These are phyloP conservation scores for Drosophila kuntzei DNA, from an alignment of 2,888 invertebrate species.

Conservation along the genomic window DNA sequence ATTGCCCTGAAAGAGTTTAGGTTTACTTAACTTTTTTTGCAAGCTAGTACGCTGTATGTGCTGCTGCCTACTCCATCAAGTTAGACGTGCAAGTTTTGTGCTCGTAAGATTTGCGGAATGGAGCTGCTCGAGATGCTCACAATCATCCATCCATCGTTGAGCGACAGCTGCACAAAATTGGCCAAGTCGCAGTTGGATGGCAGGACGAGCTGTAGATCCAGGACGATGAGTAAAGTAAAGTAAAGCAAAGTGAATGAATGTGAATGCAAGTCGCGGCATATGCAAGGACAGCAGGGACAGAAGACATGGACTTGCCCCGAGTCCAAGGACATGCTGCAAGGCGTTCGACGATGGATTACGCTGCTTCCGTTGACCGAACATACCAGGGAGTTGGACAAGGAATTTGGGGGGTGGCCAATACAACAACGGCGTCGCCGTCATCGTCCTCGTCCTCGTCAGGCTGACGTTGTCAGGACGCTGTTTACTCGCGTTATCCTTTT, in stretches of 20 bases:
- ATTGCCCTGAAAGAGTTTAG: not conserved
- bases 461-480: slow-evolving; percentile 60
- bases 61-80: slow-evolving; percentile 55
- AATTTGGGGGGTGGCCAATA: slow-evolving; percentile 21
- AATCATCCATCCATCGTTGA: slow-evolving; percentile 57
- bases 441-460: slow-evolving; percentile 1
- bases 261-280: slow-evolving; percentile 58
- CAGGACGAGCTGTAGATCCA: not conserved
- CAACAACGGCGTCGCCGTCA: slow-evolving; percentile 53
- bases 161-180: slow-evolving; percentile 64
- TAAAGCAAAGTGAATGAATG: slow-evolving; percentile 31
- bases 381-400: slow-evolving; percentile 1
- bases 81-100: slow-evolving; percentile 32
- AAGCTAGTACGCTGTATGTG: slow-evolving; percentile 2
- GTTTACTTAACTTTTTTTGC: slow-evolving; percentile 2
- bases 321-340: slow-evolving; percentile 64
- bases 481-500: slow-evolving; percentile 69
- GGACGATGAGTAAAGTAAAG: slow-evolving; percentile 7
- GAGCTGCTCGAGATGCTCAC: slow-evolving; percentile 30
- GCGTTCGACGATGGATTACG: slow-evolving; percentile 74
- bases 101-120: slow-evolving; percentile 45
- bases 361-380: slow-evolving; percentile 55
- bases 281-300: slow-evolving; percentile 45
- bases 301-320: slow-evolving; percentile 29
- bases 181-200: slow-evolving; percentile 21